phyloP scores from a whole-genome alignment of 2,797 vertebrate genomes.

The Phoxinus dragarum region DNA sequence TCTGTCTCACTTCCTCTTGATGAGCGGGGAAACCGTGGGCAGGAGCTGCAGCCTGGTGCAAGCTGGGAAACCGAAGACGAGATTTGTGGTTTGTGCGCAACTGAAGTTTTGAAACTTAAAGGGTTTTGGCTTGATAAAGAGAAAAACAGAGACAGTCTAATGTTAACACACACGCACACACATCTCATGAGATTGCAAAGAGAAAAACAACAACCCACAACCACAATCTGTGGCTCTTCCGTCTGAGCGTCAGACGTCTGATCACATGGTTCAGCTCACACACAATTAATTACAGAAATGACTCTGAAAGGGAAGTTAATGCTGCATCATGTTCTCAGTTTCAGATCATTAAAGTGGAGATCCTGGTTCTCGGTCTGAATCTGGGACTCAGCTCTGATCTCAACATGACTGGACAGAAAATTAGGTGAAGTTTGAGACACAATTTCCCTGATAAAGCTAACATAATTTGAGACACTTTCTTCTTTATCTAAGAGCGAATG shows the following conservation, averaged over 20 bases:
- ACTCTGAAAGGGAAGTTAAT: background rate
- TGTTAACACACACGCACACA: slow-evolving; percentile 59
- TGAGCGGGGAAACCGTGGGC: slow-evolving; percentile 90
- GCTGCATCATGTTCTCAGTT: background rate
- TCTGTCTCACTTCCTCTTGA: slow-evolving; percentile 87
- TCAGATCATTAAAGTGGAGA: background rate
- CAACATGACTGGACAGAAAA: background rate
- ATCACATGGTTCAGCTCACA: background rate
- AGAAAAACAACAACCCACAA: slow-evolving; percentile 6
- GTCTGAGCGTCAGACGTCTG: background rate
- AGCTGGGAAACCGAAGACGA: slow-evolving; percentile 76
- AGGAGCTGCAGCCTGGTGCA: slow-evolving; percentile 79
- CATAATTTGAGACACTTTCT: background rate
- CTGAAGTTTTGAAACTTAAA: slow-evolving; percentile 79
- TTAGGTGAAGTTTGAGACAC: background rate
- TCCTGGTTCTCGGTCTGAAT: background rate
- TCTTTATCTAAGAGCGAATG: background rate
- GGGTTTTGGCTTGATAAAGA: slow-evolving; percentile 83
- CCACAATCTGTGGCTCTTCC: background rate
- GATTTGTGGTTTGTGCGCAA: slow-evolving; percentile 70
- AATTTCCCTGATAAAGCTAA: background rate
- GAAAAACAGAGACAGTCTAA: slow-evolving; percentile 10
- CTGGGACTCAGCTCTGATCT: background rate
- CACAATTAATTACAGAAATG: background rate
- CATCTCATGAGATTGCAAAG: background rate